These are phyloP conservation scores for Mionectes macconnelli DNA, from an alignment of 2,113 vertebrate genomes.

Conservation along the genomic window DNA sequence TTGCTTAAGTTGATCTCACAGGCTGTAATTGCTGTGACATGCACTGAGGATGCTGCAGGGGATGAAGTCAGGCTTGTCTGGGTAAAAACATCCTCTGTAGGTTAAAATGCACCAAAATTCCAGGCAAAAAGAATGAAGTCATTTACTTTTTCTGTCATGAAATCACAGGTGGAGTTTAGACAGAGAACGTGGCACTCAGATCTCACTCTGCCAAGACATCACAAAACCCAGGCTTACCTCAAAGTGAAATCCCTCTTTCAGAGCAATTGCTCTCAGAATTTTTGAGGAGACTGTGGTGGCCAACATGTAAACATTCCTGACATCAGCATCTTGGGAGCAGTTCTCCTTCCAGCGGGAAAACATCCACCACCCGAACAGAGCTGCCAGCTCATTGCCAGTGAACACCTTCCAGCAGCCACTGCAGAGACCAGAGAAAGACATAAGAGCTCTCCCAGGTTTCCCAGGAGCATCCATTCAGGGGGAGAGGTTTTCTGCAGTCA, in stretches of 20 bases:
- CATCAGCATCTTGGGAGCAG: constrained; percentile 65
- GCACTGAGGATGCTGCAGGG: background rate
- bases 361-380: constrained; percentile 97
- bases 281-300: constrained; percentile 94
- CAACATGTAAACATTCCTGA: constrained; percentile 84
- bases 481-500: background rate
- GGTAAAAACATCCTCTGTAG: background rate
- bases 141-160: accelerated
- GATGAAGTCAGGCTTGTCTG: background rate
- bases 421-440: background rate
- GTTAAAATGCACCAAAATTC: background rate
- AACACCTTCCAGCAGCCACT: constrained; percentile 92
- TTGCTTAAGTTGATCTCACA: background rate
- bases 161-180: accelerated
- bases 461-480: background rate
- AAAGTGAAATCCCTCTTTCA: constrained; percentile 88
- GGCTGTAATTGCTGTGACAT: accelerated
- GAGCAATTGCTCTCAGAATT: constrained; percentile 86
- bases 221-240: constrained; percentile 76
- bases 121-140: background rate
- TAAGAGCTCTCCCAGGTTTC: background rate
- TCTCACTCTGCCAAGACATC: background rate
- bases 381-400: constrained; percentile 90
- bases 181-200: accelerated
- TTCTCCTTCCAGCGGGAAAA: constrained; percentile 85